phyloP scores from a whole-genome alignment of 1,140 invertebrate genomes.

The Brachionus rubens region DNA sequence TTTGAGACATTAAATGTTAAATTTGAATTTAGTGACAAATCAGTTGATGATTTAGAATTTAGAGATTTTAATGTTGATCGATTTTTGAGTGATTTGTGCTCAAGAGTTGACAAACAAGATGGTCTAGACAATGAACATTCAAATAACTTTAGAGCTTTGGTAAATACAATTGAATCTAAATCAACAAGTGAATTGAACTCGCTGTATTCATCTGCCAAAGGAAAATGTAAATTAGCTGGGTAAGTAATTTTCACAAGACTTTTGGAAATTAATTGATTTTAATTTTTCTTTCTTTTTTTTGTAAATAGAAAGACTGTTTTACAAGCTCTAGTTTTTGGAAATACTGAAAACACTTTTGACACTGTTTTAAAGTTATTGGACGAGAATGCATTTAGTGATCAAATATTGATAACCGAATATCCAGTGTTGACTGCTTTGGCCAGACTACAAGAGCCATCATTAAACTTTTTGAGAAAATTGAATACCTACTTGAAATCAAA shows the following conservation, averaged over 20 bases:
- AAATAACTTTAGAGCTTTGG: slow-evolving; percentile 37
- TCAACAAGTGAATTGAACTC: background rate
- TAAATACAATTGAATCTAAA: background rate
- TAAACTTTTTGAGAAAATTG: slow-evolving; percentile 4
- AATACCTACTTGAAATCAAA: background rate
- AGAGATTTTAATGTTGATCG: slow-evolving; percentile 1
- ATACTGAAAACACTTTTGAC: slow-evolving; percentile 5
- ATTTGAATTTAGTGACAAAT: slow-evolving; percentile 40
- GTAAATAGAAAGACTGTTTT: background rate
- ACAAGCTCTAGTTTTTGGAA: slow-evolving; percentile 29
- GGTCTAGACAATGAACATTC: slow-evolving; percentile 41
- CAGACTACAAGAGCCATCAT: slow-evolving; percentile 18
- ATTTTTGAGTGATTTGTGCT: slow-evolving; percentile 10
- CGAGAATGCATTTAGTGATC: slow-evolving; percentile 17
- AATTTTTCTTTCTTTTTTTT: too few species aligned
- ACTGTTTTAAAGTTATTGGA: slow-evolving; percentile 20
- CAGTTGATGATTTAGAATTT: slow-evolving; percentile 34
- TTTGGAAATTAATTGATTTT: too few species aligned
- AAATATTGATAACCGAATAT: slow-evolving; percentile 30
- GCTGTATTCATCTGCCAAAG: background rate
- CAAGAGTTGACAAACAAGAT: background rate
- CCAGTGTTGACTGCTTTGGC: slow-evolving; percentile 43
- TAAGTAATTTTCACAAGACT: too few species aligned
- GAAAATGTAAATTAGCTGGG: slow-evolving; percentile 22
- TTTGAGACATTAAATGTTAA: background rate